Percentiles rank a stretch among this genome's conserved stretches.
Evolutionary conservation across 1,140 invertebrate genomes (phyloP).

Genomic region (Drosophila aff.): DNA sequence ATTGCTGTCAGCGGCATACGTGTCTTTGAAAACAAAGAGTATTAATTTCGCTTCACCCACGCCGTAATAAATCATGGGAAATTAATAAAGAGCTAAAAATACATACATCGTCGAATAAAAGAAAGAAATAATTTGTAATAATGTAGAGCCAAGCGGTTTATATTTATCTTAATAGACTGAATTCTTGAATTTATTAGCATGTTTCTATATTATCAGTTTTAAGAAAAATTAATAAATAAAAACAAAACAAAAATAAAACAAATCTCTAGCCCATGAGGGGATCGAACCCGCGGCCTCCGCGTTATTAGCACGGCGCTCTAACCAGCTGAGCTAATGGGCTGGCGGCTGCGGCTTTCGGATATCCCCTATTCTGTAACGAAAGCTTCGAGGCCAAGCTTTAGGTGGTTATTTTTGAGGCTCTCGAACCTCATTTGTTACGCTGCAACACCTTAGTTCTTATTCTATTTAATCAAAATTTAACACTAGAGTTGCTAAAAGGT

Average conservation of each 20-base stretch:
- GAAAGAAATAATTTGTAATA: background rate
- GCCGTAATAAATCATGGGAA: conserved; percentile 47
- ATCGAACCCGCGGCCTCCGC: conserved; percentile 88
- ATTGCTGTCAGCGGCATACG: conserved; percentile 68
- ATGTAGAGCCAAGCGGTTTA: background rate
- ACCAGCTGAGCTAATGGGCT: conserved; percentile 86
- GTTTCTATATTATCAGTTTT: background rate
- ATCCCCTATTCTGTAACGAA: background rate
- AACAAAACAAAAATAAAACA: conserved; percentile 10
- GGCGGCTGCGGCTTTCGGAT: conserved; percentile 7
- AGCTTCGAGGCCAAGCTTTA: conserved; percentile 43
- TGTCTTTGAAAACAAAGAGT: conserved; percentile 27
- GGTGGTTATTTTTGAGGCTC: conserved; percentile 3
- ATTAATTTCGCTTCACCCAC: conserved; percentile 19
- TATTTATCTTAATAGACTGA: no score
- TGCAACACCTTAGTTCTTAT: conserved; percentile 2
- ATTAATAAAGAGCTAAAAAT: background rate
- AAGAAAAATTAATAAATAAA: conserved; percentile 16
- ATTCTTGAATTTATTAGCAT: no score
- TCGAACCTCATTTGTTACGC: conserved; percentile 1
- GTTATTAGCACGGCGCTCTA: conserved; percentile 87
- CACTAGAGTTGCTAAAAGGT: conserved; percentile 34
- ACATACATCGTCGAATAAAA: background rate
- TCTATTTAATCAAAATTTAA: conserved; percentile 48
- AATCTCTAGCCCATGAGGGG: conserved; percentile 87